Base-by-base conservation (phyloP, 2,888 invertebrate species). In the Torymus aiolomorphi region DNA sequence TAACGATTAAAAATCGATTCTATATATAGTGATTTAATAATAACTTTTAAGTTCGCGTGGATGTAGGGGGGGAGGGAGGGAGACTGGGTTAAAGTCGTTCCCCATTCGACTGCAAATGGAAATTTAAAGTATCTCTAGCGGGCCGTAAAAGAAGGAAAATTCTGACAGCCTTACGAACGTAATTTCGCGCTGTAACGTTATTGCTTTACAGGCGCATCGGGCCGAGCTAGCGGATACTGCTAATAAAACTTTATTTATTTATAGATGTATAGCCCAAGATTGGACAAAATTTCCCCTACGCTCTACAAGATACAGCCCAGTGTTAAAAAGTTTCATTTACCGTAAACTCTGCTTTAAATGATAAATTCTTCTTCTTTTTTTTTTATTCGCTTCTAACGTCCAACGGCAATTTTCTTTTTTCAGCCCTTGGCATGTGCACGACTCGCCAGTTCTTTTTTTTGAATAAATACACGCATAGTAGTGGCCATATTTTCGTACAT, bases 191-290 rank as follows among this genome's bases (percentile, higher is more conserved):
- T 66, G 31, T 71, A 51, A 74, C 20, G 74, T 74, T 74, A 66
- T 66, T 66, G 52, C 24, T 66, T 66, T 62, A 54, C 66, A 51
- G 49, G n/a, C 24, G n/a, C n/a, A 52, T 57, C 57, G 52, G 20
- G 20, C 20, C 20, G 20, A 1, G 11, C 52, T 8, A 12, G n/a
- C 10, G 13, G 18, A 69, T n/a, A 42, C 31, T 14, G 8, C 16
- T 11, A 65, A 49, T 66, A 74, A 74, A 74, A 74, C 20, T 74
- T 74, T 66, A 74, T 74, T 74, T 57, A 70, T 70, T 59, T 18
- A n/a, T n/a, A 31, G 24, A 71, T 49, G 71, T 71, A 71, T 18
- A 42, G 61, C 24, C 13, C 18, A 31, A 70, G 57, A 71, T 63
- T 56, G 59, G 52, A 54, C 31, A 70, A 31, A 31, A 31, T 31